Base-by-base conservation (phyloP, 2,113 vertebrate genomes). In the Aramus guarauna region DNA sequence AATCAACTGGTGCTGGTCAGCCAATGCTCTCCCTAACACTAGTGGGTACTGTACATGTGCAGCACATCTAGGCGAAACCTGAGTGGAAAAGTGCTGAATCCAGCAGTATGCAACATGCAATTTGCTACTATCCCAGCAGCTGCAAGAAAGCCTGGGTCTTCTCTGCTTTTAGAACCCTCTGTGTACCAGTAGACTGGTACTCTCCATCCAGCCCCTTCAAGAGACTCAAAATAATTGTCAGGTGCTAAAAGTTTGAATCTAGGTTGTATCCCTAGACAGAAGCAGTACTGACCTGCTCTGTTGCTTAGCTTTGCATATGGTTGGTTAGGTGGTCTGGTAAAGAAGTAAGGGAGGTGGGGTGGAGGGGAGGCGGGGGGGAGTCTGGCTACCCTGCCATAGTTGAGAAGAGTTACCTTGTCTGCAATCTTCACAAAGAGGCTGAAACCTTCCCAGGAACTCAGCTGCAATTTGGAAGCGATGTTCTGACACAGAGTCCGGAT, bases 381-480 rank as follows among this genome's bases (percentile, higher is more conserved):
- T 59, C 76, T 74, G 72, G 45, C 37, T 71, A 39, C 36, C 24
- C 23, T 69, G 39, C 24, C 21, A 18, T 41, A 26, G 19, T 9
- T 1, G 34, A 55, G n/a, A 16, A 7, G 37, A 41, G 13, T 74
- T 95, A 99, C 99, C 99, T 99, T 99, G 98, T 99, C 99, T 12
- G 98, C 94, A 24, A 98, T 99, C 98, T 99, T 99, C 91, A 99
- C 98, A 95, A 99, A 99, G 94, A 99, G 98, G 96, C 98, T 99
- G 97, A 99, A 99, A 55, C 99, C 99, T 34, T 99, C 99, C 69
- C 98, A 98, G 74, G 99, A 99, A 34, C 94, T 85, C 91, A 99
- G 98, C 60, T 97, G 90, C 60, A 99, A 97, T 79, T 98, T 98
- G 34, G 86, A 90, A 89, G 98, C 77, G 0, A 99, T 98, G 77